Evolutionary conservation across 2,888 invertebrate genomes (phyloP), one percentile per base, ranked within the genome.

Genomic region (Andrena praecox): DNA sequence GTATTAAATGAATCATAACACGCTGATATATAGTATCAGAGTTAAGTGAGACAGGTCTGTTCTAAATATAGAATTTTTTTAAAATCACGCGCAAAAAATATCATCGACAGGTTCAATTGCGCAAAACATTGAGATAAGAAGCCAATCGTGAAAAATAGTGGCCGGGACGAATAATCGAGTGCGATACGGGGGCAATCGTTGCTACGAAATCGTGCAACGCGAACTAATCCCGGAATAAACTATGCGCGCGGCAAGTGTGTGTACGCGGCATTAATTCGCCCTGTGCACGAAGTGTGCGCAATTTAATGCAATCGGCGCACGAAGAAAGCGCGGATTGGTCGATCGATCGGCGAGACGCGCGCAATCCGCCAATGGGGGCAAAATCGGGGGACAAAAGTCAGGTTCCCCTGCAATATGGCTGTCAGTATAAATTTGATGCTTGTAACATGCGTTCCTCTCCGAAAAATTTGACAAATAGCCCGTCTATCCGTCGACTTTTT

Each of bases 361-460:
- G 8, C 42, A 60, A 75, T 94, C 93, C 92, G 94, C 96, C 96
- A 96, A 96, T 96, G 95, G 94, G 95, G 95, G 94, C 91, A 92
- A 95, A 95, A 95, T 95, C 95, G 95, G 95, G 95, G 96, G 96
- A 96, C 96, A 97, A 97, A 94, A 97, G 96, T 96, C 96, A 96
- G 96, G 96, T 96, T 96, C 96, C 96, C 96, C 96, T 95, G 96
- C 97, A 97, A 97, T 96, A 97, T 98, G 97, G 97, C 97, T 97
- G 97, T 97, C 98, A 98, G 98, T 98, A 98, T 98, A 98, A 97
- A 98, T 97, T 97, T 97, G 97, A 97, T 96, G 96, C 96, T 96
- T 96, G 96, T 95, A 96, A 95, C 96, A 97, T 97, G 97, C 96
- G 96, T 96, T 96, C 96, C 97, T 97, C 97, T 96, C 96, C 96